Evolutionary conservation across 2,797 vertebrate species (phyloP).

Genomic region (Lindbergichthys nudifrons): DNA sequence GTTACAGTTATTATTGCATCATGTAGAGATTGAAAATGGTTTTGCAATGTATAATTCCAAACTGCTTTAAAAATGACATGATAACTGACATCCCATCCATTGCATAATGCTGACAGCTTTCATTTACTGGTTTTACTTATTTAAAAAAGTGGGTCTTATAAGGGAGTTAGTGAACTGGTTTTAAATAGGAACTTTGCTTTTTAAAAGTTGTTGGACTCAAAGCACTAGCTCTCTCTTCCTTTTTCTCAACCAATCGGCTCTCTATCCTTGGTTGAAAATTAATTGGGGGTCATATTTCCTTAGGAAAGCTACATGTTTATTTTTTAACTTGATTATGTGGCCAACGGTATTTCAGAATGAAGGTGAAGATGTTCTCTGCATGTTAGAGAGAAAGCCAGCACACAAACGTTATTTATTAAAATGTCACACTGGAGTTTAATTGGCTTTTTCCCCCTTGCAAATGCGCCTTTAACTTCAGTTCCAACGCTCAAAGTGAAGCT

Average conservation of each 20-base stretch:
- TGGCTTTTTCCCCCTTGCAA: conserved; percentile 24
- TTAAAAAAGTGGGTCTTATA: not conserved
- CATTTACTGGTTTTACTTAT: not conserved
- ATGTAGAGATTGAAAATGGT: not conserved
- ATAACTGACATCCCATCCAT: too few relatives aligned
- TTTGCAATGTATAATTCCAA: not conserved
- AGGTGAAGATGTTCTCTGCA: not conserved
- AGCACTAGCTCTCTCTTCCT: not conserved
- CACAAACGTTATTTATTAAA: conserved; percentile 12
- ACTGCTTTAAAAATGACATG: not conserved
- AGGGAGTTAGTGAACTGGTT: not conserved
- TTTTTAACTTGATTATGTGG: not conserved
- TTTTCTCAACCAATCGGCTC: not conserved
- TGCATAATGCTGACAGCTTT: too few relatives aligned
- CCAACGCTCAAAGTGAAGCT: conserved; percentile 24
- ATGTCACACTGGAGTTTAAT: conserved; percentile 17
- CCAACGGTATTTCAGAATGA: conserved; percentile 2
- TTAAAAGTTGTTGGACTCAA: not conserved
- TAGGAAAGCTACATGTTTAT: conserved; percentile 10
- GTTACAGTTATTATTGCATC: not conserved
- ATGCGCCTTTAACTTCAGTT: conserved; percentile 22
- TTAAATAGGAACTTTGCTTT: not conserved
- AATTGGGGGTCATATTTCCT: not conserved
- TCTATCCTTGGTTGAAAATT: not conserved
- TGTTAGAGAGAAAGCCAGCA: conserved; percentile 13